Evolutionary conservation across 2,113 vertebrate species (phyloP).

Genomic region (Aptenodytes patagonicus): DNA sequence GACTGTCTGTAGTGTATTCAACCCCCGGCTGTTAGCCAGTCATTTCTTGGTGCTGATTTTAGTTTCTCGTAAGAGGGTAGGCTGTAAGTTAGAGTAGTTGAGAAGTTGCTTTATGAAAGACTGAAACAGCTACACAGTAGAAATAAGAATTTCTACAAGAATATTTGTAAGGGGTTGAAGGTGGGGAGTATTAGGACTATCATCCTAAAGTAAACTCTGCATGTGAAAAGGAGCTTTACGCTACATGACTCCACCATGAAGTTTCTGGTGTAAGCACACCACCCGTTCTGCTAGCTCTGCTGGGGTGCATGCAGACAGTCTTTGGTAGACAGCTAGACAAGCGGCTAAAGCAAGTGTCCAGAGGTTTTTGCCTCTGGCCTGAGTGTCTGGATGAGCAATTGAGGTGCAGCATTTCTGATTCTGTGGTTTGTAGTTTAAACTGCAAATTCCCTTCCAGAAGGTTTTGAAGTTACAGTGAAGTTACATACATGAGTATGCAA

Average conservation of each 20-base stretch:
- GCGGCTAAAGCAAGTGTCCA: not conserved
- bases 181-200: not conserved
- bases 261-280: not conserved
- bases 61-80: not conserved
- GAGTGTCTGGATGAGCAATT: not conserved
- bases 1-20: not conserved
- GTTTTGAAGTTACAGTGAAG: not conserved
- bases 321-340: not conserved
- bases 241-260: not conserved
- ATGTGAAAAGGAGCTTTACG: not conserved
- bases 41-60: not conserved
- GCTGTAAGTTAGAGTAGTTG: not conserved
- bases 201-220: not conserved
- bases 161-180: not conserved
- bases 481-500: not conserved
- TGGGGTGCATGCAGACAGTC: not conserved
- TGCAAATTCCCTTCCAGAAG: not conserved
- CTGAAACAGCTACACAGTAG: not conserved
- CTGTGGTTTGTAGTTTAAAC: not conserved
- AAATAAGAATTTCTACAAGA: not conserved
- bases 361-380: not conserved
- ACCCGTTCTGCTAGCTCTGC: not conserved
- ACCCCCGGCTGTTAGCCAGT: not conserved
- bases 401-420: not conserved
- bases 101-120: not conserved